Evolutionary conservation across 2,113 vertebrate genomes (phyloP), one percentile per base, ranked within the genome.

Genomic region (Pipa parva): DNA sequence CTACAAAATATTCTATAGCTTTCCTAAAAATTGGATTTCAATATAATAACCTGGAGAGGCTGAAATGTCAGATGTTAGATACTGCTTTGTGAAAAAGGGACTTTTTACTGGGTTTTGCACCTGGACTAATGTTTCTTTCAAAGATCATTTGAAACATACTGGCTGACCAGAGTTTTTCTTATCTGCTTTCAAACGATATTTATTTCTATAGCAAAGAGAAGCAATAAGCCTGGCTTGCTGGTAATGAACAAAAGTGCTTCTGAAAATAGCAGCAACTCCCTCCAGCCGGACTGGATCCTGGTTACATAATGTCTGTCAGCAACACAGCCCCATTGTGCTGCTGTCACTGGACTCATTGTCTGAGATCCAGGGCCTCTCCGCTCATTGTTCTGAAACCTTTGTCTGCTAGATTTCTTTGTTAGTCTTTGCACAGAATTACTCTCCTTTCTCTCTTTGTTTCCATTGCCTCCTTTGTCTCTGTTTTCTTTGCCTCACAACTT

Each of bases 221-320:
- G 29, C 26, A 68, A 68, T 59, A 68, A 17, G 46, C 56, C 59
- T 59, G 27, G 39, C 56, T 68, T 31, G 89, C 83, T 82, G 86
- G 65, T 83, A 85, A 90, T 87, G 84, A 87, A 97, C 94, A 98
- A 97, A 97, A 91, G 91, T 88, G 80, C 87, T 88, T 89, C 94
- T 97, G 93, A 97, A 92, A 97, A 97, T 96, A 97, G 93, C 91
- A 90, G 87, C 89, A 62, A 77, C 65, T 68, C 65, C 56, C 65
- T 68, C 29, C 56, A 49, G 45, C 65, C 56, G 56, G 65, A 68
- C 65, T 68, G 46, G 65, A 68, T 68, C 45, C 65, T 60, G 48
- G 95, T 98, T 94, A 97, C 95, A 98, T 97, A 98, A 94, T 95
- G 95, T 97, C 96, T 98, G 90, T 95, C 92, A 90, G 93, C 92